A percentile compares a stretch with the other conserved stretches of the same genome.
phyloP scores from a whole-genome alignment of 2,113 vertebrate genomes.

The Hassar affinis region DNA sequence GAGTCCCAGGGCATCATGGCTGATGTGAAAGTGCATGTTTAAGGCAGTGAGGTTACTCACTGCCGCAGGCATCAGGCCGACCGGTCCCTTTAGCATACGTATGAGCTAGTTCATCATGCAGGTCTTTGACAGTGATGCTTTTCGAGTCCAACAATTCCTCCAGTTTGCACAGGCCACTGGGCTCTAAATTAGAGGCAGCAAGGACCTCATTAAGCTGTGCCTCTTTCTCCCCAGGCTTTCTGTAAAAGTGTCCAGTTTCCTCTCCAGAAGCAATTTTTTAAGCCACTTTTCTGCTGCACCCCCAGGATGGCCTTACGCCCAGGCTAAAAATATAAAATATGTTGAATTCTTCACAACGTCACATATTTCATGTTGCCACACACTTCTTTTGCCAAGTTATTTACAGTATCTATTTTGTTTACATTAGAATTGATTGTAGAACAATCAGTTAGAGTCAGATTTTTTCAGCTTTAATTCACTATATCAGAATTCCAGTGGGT shows the following conservation, averaged over 20 bases:
- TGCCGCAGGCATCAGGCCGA: no score
- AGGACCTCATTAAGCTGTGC: slow-evolving; percentile 78
- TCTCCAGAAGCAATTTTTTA: slow-evolving; percentile 78
- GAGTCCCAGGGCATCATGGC: neutral
- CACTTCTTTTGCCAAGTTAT: no score
- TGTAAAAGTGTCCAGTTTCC: slow-evolving; percentile 72
- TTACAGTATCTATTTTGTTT: no score
- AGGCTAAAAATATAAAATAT: no score
- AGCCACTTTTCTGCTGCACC: slow-evolving; percentile 77
- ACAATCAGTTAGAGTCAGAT: no score
- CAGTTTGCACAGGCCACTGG: slow-evolving; percentile 70
- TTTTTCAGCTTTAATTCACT: no score
- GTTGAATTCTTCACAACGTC: no score
- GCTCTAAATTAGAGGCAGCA: slow-evolving; percentile 77
- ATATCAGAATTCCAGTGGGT: no score
- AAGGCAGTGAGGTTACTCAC: no score
- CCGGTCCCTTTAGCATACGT: slow-evolving; percentile 55
- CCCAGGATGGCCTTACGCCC: no score
- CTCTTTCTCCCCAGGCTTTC: slow-evolving; percentile 78
- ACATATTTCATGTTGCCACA: no score
- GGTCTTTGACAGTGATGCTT: slow-evolving; percentile 73
- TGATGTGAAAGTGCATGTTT: neutral
- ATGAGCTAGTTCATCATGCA: slow-evolving; percentile 80
- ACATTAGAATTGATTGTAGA: no score
- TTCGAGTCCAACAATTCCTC: slow-evolving; percentile 81